Evolutionary conservation across 2,797 vertebrate genomes (phyloP), one percentile per base, ranked within the genome.

Genomic region (Syndactyla subalaris): DNA sequence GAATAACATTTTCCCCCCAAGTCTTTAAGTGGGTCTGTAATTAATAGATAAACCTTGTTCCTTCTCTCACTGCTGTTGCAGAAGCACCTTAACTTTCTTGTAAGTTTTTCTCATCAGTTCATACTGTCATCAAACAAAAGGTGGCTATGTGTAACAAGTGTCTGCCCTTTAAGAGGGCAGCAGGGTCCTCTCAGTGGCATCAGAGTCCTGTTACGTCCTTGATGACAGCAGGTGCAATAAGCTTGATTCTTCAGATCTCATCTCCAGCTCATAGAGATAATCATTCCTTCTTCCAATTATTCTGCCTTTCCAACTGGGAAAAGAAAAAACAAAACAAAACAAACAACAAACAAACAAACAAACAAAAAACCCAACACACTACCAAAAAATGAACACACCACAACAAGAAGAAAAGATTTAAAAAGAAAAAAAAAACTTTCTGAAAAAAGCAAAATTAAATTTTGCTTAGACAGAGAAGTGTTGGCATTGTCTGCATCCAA

Each of bases 401-500:
- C 3, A 5, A 19, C 5, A 54, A 32, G 1, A 10, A 5, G 8
- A 52, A 63, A 82, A 6, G 4, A 21, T 52, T 4, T 63, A 54
- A 55, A 39, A 41, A 41, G 16, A 41, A 41, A 15, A 41, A 6
- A 41, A 41, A 15, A 41, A 15, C 13, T 46, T 75, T 61, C 30
- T 62, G 52, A n/a, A 21, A 48, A 24, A 67, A 74, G 8, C 2
- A 67, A 67, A 55, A 26, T 1, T 22, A 3, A 38, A 32, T 75
- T 90, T 85, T 76, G 3, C 17, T 55, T 39, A 43, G 18, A 23
- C 5, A 54, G 8, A 41, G 21, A 70, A 8, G 16, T 80, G 13
- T 22, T 62, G n/a, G 1, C 7, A 24, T 10, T 73, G 3, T n/a
- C 51, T 39, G 1, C 36, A 11, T 16, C 19, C 9, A 36, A 0